phyloP scores from a whole-genome alignment of 2,888 invertebrate species.

The Brachypalpus laphriformis region DNA sequence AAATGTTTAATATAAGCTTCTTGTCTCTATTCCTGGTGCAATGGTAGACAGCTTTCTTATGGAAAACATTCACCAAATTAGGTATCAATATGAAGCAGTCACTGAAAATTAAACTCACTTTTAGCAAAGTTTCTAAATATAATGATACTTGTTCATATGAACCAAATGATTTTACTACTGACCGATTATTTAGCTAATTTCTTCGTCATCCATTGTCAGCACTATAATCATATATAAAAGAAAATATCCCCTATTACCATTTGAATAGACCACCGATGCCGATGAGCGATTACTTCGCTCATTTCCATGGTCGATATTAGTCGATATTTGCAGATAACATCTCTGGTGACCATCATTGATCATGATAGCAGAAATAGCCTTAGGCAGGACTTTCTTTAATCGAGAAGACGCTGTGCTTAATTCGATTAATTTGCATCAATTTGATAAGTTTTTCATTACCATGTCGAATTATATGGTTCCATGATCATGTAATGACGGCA shows the following conservation, averaged over 20 bases:
- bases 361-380: neutral
- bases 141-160: too few species aligned
- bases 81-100: too few species aligned
- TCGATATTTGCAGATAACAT: neutral
- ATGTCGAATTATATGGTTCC: neutral
- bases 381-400: neutral
- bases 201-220: neutral
- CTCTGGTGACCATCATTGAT: neutral
- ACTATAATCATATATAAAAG: neutral
- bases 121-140: too few species aligned
- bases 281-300: neutral
- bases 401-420: neutral
- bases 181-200: neutral
- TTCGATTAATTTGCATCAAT: neutral
- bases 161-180: too few species aligned
- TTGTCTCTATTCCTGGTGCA: too few species aligned
- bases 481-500: neutral
- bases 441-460: neutral
- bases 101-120: too few species aligned
- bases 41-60: too few species aligned
- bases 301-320: neutral
- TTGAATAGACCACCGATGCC: neutral
- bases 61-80: too few species aligned
- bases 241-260: too few species aligned
- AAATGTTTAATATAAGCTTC: too few species aligned